Evolutionary conservation across 2,797 vertebrate species (phyloP).

Genomic region (Anolis apletophallus): DNA sequence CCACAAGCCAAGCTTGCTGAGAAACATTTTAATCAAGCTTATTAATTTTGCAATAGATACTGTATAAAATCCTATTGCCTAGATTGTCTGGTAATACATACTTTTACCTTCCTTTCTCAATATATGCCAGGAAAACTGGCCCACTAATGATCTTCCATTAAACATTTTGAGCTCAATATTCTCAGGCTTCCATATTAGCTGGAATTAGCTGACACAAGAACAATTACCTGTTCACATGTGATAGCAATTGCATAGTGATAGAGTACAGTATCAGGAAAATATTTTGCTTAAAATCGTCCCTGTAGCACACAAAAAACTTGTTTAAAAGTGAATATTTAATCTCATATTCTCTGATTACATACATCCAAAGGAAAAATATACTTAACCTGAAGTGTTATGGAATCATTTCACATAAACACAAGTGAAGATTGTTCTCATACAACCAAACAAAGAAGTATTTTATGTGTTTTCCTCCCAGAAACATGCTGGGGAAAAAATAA

Average conservation of each 20-base stretch:
- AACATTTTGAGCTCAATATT: not conserved
- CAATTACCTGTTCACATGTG: conserved; percentile 10
- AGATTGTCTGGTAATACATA: conserved; percentile 65
- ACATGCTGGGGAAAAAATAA: not conserved
- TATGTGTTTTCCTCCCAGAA: conserved; percentile 24
- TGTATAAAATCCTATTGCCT: conserved; percentile 47
- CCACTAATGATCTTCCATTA: conserved; percentile 30
- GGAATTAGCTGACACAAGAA: conserved; percentile 32
- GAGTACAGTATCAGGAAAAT: conserved; percentile 27
- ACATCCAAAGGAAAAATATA: not conserved
- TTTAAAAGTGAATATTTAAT: conserved; percentile 39
- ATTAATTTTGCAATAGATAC: conserved; percentile 43
- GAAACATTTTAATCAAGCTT: conserved; percentile 58
- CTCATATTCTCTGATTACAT: conserved; percentile 29
- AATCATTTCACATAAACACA: not conserved
- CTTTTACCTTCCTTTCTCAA: not conserved
- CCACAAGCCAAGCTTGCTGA: conserved; percentile 49
- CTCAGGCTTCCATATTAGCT: conserved; percentile 1
- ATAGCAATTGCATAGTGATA: not conserved
- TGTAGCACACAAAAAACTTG: not conserved
- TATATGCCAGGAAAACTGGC: conserved; percentile 29
- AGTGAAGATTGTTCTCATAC: conserved; percentile 51
- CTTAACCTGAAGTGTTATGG: conserved; percentile 20
- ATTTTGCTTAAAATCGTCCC: not conserved
- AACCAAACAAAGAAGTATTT: not conserved